phyloP scores from a whole-genome alignment of 2,797 vertebrate species.

The Pseudotriccus pelzelni region DNA sequence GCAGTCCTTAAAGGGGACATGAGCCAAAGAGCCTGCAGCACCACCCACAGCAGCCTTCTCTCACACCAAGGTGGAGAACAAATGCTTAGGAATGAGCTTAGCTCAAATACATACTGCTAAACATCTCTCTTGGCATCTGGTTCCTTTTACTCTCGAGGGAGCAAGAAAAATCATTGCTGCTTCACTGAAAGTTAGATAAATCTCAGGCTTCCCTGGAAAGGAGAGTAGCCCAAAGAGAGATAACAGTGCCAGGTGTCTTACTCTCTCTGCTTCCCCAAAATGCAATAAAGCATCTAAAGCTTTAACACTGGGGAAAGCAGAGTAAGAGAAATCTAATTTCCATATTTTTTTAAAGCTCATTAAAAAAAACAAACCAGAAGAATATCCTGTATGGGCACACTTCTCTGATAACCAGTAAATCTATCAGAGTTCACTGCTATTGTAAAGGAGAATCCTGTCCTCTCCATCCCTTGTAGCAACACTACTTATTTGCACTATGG shows the following conservation, averaged over 20 bases:
- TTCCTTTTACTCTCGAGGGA: neutral
- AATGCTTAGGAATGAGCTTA: neutral
- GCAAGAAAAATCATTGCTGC: neutral
- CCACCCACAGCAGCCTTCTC: neutral
- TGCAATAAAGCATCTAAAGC: neutral
- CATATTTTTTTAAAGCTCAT: neutral
- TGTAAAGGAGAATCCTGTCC: neutral
- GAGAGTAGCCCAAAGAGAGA: neutral
- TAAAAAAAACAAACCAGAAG: neutral
- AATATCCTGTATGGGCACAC: neutral
- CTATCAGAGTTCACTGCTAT: neutral
- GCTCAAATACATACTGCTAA: neutral
- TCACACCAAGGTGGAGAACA: rapidly evolving
- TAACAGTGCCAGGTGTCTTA: neutral
- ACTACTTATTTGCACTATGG: neutral
- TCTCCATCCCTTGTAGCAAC: neutral
- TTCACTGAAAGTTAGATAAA: neutral
- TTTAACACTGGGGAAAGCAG: neutral
- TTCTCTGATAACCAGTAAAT: neutral
- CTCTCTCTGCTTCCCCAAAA: neutral
- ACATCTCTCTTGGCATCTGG: neutral
- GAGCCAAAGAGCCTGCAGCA: neutral
- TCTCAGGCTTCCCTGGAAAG: neutral
- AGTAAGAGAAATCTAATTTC: neutral
- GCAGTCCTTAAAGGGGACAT: slow-evolving; percentile 6